Percentiles rank a stretch among this genome's conserved stretches.
phyloP scores from a whole-genome alignment of 1,140 invertebrate genomes.

The Heliconius hermathena region DNA sequence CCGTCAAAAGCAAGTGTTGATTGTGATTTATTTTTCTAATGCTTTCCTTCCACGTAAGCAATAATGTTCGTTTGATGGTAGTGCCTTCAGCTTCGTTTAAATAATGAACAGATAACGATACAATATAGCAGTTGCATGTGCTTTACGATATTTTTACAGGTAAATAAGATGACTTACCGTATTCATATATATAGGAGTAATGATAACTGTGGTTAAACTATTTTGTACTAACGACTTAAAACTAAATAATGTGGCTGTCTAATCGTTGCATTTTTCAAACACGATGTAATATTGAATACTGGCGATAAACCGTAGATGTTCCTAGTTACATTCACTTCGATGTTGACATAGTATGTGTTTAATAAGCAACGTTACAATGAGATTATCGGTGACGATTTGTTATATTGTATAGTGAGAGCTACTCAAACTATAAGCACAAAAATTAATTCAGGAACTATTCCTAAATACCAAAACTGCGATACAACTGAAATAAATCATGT shows the following conservation, averaged over 20 bases:
- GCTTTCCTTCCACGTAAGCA: slow-evolving; percentile 75
- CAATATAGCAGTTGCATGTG: slow-evolving; percentile 74
- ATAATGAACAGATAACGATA: slow-evolving; percentile 65
- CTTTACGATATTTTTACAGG: slow-evolving; percentile 80
- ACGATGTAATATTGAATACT: slow-evolving; percentile 64
- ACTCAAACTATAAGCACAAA: slow-evolving; percentile 67
- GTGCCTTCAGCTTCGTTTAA: slow-evolving; percentile 79
- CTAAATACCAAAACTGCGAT: slow-evolving; percentile 71
- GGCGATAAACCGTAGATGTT: slow-evolving; percentile 70
- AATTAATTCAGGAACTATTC: slow-evolving; percentile 66
- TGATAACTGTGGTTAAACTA: slow-evolving; percentile 69
- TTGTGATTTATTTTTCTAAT: slow-evolving; percentile 74
- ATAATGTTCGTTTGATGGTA: slow-evolving; percentile 77
- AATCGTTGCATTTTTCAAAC: slow-evolving; percentile 78
- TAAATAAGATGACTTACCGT: slow-evolving; percentile 76
- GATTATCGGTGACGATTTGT: slow-evolving; percentile 61
- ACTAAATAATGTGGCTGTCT: slow-evolving; percentile 75
- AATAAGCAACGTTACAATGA: slow-evolving; percentile 56
- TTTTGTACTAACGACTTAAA: slow-evolving; percentile 72
- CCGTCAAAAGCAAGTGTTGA: slow-evolving; percentile 61
- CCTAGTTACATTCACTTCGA: slow-evolving; percentile 71
- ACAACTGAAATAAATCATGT: slow-evolving; percentile 66
- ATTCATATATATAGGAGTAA: slow-evolving; percentile 77
- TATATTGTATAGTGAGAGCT: slow-evolving; percentile 54
- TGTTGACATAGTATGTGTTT: slow-evolving; percentile 61